These are phyloP conservation scores for Drosophila affinis DNA, from an alignment of 2,888 invertebrate genomes.

Conservation along the genomic window DNA sequence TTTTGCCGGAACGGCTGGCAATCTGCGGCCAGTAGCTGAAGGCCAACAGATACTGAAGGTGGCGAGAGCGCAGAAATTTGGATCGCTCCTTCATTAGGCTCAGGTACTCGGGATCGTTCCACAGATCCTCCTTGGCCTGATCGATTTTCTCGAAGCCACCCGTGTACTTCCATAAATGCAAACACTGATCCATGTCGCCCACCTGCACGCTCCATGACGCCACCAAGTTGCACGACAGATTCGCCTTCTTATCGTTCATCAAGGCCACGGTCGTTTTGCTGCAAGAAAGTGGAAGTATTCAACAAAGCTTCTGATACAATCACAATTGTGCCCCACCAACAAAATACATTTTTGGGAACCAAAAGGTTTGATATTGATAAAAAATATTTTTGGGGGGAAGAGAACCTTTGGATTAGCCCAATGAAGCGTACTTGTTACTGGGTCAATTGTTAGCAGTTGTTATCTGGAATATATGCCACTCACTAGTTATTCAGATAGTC, in stretches of 20 bases:
- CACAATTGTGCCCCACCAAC: background rate
- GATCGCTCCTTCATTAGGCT: constrained; percentile 90
- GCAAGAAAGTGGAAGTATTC: background rate
- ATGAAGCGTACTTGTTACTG: background rate
- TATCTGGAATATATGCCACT: constrained; percentile 81
- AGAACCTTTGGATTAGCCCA: background rate
- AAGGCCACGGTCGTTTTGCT: constrained; percentile 92
- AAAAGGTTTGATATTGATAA: too few relatives aligned
- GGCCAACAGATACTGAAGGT: constrained; percentile 95
- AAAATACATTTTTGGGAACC: background rate
- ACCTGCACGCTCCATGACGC: constrained; percentile 95
- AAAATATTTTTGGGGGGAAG: too few relatives aligned
- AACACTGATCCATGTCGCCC: constrained; percentile 98
- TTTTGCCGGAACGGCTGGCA: constrained; percentile 88
- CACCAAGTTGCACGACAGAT: constrained; percentile 92
- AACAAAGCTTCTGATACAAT: background rate
- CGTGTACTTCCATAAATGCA: constrained; percentile 97
- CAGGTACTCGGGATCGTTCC: constrained; percentile 88
- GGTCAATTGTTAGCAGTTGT: background rate
- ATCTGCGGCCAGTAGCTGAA: constrained; percentile 99
- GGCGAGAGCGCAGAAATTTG: constrained; percentile 91
- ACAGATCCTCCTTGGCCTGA: constrained; percentile 88
- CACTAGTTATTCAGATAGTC: constrained; percentile 96
- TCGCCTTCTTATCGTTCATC: constrained; percentile 89
- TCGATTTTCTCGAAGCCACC: constrained; percentile 96